A percentile compares a stretch with the other conserved stretches of the same genome.
These are phyloP conservation scores for Leucosticte australis DNA, from an alignment of 2,113 vertebrate genomes.

Conservation along the genomic window DNA sequence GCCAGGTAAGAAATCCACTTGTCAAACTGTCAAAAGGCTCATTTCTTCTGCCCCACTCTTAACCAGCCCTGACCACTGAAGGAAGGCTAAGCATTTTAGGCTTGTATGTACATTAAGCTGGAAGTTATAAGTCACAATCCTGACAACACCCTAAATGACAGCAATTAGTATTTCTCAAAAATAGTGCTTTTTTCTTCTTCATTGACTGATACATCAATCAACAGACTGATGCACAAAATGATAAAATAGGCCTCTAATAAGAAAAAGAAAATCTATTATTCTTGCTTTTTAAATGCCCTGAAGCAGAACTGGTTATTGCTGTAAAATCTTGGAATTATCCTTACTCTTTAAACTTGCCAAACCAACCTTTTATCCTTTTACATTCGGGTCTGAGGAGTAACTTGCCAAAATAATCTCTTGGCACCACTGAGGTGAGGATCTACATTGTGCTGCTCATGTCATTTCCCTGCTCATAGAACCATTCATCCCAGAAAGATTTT, in stretches of 20 bases:
- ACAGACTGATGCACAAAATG: not conserved
- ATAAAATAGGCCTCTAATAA: not conserved
- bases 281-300: conserved; percentile 19
- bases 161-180: conserved; percentile 59
- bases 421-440: not conserved
- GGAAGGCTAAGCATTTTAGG: not conserved
- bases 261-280: not conserved
- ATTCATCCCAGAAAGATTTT: not conserved
- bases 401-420: conserved; percentile 23
- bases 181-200: conserved; percentile 1
- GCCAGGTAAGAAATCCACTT: not conserved
- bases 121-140: conserved; percentile 42
- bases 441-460: not conserved
- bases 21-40: not conserved
- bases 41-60: not conserved
- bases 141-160: conserved; percentile 28
- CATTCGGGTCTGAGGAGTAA: not conserved
- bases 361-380: not conserved
- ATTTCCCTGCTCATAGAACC: not conserved
- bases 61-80: not conserved
- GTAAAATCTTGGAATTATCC: conserved; percentile 22
- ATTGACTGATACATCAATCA: conserved; percentile 46
- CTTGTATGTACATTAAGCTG: not conserved
- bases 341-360: not conserved
- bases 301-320: conserved; percentile 27